phyloP scores from a whole-genome alignment of 2,797 vertebrate genomes.

The Furcifer pardalis region DNA sequence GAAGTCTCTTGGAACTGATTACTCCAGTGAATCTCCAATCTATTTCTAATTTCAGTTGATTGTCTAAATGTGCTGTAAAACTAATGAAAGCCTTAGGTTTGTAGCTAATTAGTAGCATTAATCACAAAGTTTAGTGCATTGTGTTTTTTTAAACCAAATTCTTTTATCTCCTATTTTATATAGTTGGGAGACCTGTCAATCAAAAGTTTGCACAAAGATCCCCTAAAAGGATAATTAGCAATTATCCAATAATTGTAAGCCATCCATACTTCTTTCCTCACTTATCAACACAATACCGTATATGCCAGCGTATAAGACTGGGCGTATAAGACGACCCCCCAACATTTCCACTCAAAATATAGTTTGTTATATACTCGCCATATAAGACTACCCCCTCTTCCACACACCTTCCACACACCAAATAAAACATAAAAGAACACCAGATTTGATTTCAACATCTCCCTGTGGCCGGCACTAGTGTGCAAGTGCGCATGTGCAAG shows the following conservation, averaged over 20 bases:
- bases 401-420: too few species aligned
- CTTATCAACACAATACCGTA: background rate
- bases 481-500: too few species aligned
- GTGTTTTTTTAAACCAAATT: conserved; percentile 9
- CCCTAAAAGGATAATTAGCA: background rate
- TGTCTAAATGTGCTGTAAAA: conserved; percentile 8
- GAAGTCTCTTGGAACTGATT: background rate
- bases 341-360: too few species aligned
- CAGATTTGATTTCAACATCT: too few species aligned
- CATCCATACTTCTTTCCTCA: background rate
- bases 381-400: too few species aligned
- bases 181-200: background rate
- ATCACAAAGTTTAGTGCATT: conserved; percentile 18
- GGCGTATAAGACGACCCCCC: too few species aligned
- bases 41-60: background rate
- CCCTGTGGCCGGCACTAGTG: too few species aligned
- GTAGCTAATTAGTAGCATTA: conserved; percentile 20
- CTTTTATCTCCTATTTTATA: conserved; percentile 24
- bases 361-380: too few species aligned
- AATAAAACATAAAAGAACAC: too few species aligned
- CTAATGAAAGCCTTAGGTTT: conserved; percentile 25
- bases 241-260: background rate
- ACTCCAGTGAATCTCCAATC: background rate
- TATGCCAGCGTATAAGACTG: too few species aligned
- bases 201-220: background rate